These are phyloP conservation scores for Drosophila suzukii DNA, from an alignment of 1,140 invertebrate genomes.

Conservation along the genomic window DNA sequence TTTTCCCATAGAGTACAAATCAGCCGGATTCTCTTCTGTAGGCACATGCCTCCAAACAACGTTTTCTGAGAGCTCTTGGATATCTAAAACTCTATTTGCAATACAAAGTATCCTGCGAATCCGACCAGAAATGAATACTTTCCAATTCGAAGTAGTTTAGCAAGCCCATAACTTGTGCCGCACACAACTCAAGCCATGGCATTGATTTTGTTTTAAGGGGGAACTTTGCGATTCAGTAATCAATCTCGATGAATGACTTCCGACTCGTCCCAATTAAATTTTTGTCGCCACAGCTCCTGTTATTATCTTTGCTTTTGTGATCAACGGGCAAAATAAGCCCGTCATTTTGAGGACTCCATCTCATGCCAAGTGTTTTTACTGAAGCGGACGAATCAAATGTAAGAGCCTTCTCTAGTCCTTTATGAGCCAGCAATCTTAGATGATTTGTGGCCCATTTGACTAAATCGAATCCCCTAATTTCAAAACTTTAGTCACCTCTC, in stretches of 20 bases:
- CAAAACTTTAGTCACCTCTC: neutral
- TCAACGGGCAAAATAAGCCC: neutral
- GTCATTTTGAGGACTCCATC: too few species aligned
- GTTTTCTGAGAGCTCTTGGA: conserved; percentile 13
- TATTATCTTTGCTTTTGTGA: conserved; percentile 2
- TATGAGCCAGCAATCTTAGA: neutral
- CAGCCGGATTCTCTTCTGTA: conserved; percentile 27
- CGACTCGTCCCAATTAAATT: conserved; percentile 4
- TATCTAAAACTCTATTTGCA: neutral
- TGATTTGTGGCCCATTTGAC: conserved; percentile 1
- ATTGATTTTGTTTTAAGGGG: conserved; percentile 7
- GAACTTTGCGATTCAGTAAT: neutral
- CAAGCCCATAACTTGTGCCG: conserved; percentile 3
- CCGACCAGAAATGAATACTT: neutral
- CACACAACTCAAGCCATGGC: conserved; percentile 4
- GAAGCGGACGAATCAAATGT: neutral
- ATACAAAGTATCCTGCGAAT: neutral
- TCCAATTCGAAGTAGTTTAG: neutral
- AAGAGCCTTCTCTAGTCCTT: neutral
- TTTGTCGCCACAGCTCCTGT: conserved; percentile 3
- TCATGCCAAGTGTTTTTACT: too few species aligned
- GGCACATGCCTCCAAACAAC: conserved; percentile 21
- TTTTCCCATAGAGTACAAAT: conserved; percentile 1
- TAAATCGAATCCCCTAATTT: neutral
- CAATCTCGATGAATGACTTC: neutral